A percentile compares a stretch with the other conserved stretches of the same genome.
Evolutionary conservation across 2,113 vertebrate species (phyloP).

Genomic region (Gavia stellata): DNA sequence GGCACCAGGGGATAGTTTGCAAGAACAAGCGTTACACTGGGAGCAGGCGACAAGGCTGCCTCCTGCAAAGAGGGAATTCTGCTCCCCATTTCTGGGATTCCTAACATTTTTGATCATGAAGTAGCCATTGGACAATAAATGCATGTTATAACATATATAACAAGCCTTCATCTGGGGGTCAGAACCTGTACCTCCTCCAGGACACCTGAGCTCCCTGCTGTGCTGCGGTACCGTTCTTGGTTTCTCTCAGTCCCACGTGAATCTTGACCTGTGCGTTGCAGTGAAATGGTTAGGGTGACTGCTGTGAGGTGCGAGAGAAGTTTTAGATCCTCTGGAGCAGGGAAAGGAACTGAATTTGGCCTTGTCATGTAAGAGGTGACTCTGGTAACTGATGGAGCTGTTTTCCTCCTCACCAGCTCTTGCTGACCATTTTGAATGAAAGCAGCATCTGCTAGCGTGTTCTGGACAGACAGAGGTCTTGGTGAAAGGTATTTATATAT

Average conservation of each 20-base stretch:
- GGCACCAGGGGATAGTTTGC: not conserved
- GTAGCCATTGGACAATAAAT: not conserved
- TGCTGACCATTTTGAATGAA: not conserved
- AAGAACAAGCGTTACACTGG: not conserved
- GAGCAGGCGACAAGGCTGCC: not conserved
- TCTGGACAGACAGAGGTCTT: not conserved
- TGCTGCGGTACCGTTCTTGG: fast-evolving
- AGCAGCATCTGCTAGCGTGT: fast-evolving
- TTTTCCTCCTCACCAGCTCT: not conserved
- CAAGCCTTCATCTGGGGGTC: not conserved
- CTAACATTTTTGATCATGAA: not conserved
- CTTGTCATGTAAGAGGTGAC: not conserved
- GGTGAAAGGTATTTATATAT: not conserved
- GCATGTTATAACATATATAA: not conserved
- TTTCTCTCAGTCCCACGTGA: not conserved
- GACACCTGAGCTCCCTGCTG: not conserved
- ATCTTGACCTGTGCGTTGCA: fast-evolving
- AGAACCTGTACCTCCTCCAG: fast-evolving
- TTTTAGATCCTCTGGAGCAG: not conserved
- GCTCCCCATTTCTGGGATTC: not conserved
- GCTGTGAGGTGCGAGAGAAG: not conserved
- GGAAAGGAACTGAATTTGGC: not conserved
- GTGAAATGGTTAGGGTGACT: not conserved
- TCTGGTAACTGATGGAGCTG: not conserved
- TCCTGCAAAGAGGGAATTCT: not conserved